Conservation (phyloP, 2,888 invertebrate genomes). For the Drosophila hawaiiensis region DNA sequence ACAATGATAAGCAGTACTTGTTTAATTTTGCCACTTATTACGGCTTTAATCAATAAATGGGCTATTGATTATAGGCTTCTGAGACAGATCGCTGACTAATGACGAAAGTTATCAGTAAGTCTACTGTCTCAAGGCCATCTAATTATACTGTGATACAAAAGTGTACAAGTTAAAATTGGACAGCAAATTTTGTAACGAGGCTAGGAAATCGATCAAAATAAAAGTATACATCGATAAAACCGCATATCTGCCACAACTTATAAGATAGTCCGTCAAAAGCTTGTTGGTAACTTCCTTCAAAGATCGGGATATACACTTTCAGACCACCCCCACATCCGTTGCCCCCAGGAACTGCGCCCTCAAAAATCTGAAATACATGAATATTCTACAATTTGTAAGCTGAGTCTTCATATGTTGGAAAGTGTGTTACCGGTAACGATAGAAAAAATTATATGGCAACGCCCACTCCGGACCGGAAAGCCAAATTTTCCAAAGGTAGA, state of each 20-base stretch:
- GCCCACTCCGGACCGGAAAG: neutral
- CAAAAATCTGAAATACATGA: neutral
- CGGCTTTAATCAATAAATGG: slow-evolving; percentile 15
- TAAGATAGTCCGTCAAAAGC: neutral
- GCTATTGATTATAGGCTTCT: slow-evolving; percentile 6
- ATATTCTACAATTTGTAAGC: neutral
- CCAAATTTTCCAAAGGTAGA: neutral
- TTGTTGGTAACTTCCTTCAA: neutral
- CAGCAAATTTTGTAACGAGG: no score
- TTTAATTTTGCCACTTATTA: neutral
- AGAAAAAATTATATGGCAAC: neutral
- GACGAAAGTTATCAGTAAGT: neutral
- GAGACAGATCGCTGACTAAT: slow-evolving; percentile 2
- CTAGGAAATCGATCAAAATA: no score
- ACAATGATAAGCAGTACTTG: neutral
- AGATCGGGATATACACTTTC: neutral
- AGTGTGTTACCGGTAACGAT: neutral
- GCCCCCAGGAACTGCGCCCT: neutral
- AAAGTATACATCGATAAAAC: no score
- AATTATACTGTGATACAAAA: no score
- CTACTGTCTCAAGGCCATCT: neutral
- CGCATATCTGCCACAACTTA: neutral
- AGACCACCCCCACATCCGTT: neutral
- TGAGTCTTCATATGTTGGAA: neutral
- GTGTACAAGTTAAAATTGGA: no score